Evolutionary conservation across 2,888 invertebrate genomes (phyloP).

Genomic region (Nysson spinosus): DNA sequence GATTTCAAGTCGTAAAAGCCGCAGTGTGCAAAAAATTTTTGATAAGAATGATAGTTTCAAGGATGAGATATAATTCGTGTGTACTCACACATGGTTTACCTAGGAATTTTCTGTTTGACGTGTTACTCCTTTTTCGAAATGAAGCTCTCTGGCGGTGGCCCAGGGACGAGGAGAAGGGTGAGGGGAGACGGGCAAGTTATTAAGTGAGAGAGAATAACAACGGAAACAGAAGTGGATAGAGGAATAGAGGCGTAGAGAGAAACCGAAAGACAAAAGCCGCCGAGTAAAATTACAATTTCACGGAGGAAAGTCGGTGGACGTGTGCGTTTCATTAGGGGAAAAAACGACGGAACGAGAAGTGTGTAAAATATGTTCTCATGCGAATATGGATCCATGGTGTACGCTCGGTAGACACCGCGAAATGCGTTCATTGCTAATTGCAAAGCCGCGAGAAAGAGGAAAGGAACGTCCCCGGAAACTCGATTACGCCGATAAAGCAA

Average conservation of each 20-base stretch:
- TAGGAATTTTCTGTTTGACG: too few relatives aligned
- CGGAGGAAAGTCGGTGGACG: slow-evolving; percentile 42
- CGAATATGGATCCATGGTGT: too few relatives aligned
- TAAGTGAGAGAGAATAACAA: not conserved
- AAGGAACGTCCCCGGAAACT: slow-evolving; percentile 32
- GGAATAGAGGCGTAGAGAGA: not conserved
- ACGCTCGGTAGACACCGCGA: not conserved
- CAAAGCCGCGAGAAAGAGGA: slow-evolving; percentile 5
- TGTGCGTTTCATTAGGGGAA: slow-evolving; percentile 56
- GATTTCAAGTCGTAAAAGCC: too few relatives aligned
- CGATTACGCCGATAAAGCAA: slow-evolving; percentile 21
- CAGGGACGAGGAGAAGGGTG: not conserved
- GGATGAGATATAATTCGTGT: too few relatives aligned
- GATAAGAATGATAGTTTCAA: too few relatives aligned
- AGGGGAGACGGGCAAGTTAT: not conserved
- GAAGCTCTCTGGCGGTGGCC: too few relatives aligned
- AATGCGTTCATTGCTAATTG: slow-evolving; percentile 34
- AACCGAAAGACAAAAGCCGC: slow-evolving; percentile 10
- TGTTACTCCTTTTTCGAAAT: too few relatives aligned
- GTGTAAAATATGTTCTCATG: too few relatives aligned
- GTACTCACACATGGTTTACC: too few relatives aligned
- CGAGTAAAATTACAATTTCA: slow-evolving; percentile 55
- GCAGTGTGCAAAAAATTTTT: too few relatives aligned
- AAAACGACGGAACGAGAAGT: slow-evolving; percentile 41
- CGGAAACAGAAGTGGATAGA: not conserved